Base-by-base conservation (phyloP, 1,140 invertebrate genomes). In the Papilio glaucus region DNA sequence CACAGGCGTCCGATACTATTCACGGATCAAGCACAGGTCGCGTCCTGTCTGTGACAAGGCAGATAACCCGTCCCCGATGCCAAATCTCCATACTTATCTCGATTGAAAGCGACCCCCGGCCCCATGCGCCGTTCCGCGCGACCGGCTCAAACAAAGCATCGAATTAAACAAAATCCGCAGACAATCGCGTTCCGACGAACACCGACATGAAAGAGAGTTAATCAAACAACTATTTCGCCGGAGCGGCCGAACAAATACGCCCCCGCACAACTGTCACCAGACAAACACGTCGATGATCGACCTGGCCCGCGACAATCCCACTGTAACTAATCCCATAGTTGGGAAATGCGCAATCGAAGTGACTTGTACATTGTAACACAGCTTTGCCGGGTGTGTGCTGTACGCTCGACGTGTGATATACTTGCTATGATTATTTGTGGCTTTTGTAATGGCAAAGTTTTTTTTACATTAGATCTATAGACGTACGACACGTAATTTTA, bases 141-240 rank as follows among this genome's bases (percentile, higher is more conserved):
- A 88, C 76, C 82, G 85, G 63, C 72, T 89, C 90, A 90, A 91
- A 90, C 90, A 92, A 92, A 91, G 89, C 88, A 82, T 84, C 84
- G 87, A 92, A 90, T 90, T 90, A 90, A 92, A 90, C 88, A 92
- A 92, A 57, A 92, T 92, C 86, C 87, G 84, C 83, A 84, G 79
- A 90, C 87, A 88, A 89, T 87, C 84, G 86, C 81, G 85, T 87
- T 88, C 86, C 87, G 78, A 84, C 78, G 81, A 80, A 83, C 80
- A 77, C 61, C 75, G 82, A 91, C 88, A 91, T 90, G 86, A 91
- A 91, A 91, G 89, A 89, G 88, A 90, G 88, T 86, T 90, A 88
- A 91, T 91, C 87, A 90, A 90, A 90, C 86, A 86, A 85, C 85
- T 88, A 90, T 89, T 87, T 84, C 67, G 77, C 78, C 82, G 77